Conservation (phyloP, 2,888 invertebrate genomes). For the Campoplex nolae region DNA sequence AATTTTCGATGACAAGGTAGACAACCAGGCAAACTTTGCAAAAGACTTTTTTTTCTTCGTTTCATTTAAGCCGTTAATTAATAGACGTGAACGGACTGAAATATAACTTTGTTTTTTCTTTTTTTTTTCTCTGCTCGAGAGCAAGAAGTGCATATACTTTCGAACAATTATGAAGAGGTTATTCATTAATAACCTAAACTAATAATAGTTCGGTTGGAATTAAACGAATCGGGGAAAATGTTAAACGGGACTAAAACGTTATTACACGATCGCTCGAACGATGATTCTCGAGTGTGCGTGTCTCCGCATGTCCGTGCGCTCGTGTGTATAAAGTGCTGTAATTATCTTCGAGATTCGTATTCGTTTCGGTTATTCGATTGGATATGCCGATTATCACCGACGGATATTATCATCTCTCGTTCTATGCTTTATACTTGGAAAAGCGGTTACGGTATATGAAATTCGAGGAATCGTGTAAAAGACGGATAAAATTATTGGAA, state of each 20-base stretch:
- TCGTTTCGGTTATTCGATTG: constrained; percentile 61
- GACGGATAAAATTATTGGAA: neutral
- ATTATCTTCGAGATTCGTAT: constrained; percentile 60
- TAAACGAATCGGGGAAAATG: constrained; percentile 63
- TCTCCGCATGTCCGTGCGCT: neutral
- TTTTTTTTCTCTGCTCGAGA: neutral
- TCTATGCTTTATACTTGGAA: constrained; percentile 25
- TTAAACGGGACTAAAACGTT: constrained; percentile 61
- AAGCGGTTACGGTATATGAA: constrained; percentile 10
- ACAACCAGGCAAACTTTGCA: neutral
- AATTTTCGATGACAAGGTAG: neutral
- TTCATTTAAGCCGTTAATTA: neutral
- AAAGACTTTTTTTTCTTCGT: neutral
- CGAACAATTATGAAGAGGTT: neutral
- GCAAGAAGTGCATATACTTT: neutral
- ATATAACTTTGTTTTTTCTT: neutral
- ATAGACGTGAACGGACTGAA: neutral
- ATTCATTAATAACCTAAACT: constrained; percentile 63
- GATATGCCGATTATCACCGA: constrained; percentile 52
- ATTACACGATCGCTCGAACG: constrained; percentile 58
- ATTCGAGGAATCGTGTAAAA: neutral
- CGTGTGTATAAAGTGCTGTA: constrained; percentile 5
- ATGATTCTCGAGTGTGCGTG: constrained; percentile 37
- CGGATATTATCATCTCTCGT: constrained; percentile 33
- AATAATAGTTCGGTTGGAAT: constrained; percentile 63